Percentiles rank a stretch among this genome's conserved stretches.
Conservation (phyloP, 2,113 vertebrate species). For the Corythaeola cristata region DNA sequence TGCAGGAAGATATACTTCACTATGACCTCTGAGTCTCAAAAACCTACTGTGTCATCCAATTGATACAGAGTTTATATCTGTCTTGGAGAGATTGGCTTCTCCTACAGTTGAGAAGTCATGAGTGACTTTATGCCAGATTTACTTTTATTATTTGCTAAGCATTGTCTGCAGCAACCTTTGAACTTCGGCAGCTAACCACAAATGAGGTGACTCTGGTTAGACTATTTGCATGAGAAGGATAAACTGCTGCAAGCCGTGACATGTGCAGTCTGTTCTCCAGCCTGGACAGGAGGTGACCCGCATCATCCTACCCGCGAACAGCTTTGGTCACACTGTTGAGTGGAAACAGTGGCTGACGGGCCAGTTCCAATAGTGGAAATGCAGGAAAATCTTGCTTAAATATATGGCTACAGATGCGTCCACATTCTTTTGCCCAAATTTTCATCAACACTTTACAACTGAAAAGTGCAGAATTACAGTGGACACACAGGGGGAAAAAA, state of each 20-base stretch:
- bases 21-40: neutral
- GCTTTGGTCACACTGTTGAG: neutral
- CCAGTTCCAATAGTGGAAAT: neutral
- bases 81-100: neutral
- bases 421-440: neutral
- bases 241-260: neutral
- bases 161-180: neutral
- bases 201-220: neutral
- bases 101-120: neutral
- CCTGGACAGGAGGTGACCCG: neutral
- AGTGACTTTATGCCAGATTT: conserved; percentile 47
- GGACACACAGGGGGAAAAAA: neutral
- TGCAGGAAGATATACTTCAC: neutral
- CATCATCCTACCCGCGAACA: neutral
- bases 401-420: fast-evolving
- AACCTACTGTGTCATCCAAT: neutral
- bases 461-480: neutral
- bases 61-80: neutral
- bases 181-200: neutral
- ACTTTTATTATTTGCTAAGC: conserved; percentile 9
- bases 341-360: neutral
- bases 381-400: neutral
- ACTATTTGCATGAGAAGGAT: neutral
- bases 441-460: neutral
- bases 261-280: neutral